Base-by-base conservation (phyloP, 2,113 vertebrate species). In the Danio rerio region DNA sequence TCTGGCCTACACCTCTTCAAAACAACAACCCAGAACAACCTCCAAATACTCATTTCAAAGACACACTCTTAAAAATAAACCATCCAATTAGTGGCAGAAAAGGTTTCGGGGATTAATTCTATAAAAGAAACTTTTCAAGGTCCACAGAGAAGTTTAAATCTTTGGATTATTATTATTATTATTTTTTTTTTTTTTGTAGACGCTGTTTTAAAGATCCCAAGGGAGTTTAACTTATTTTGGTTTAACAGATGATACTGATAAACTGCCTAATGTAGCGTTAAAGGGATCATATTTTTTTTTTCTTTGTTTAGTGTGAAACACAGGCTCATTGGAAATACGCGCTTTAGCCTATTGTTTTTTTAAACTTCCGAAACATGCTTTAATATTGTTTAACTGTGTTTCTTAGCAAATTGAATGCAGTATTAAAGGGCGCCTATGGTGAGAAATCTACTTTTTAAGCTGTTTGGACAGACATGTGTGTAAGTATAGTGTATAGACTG, bases 21-120 rank as follows among this genome's bases (percentile, higher is more conserved):
- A 70, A 81, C 80, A 63, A 31, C 45, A 70, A 31, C 43, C 56
- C 40, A 18, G 15, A 81, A 45, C 43, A 58, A 50, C 13, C 53
- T 47, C n/a, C 18, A 45, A 75, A 75, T 59, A 20, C 10, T 75
- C 16, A 18, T 75, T 58, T 74, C 53, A 9, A 58, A 43, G 5
- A 73, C 31, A 55, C 52, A 53, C 50, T 55, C 21, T 55, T 55
- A 55, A 73, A 72, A 73, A 55, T 42, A 72, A 69, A 69, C n/a
- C 47, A 18, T 49, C 43, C 43, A 69, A 20, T 49, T 69, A 69
- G 43, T 18, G 6, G 5, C 66, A 69, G 10, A 47, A 18, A 68
- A n/a, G 65, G n/a, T 68, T 68, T 68, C 18, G 11, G 42, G 18
- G 13, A 20, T 15, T 72, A 53, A 72, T 16, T 49, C 70, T 20